phyloP scores from a whole-genome alignment of 2,113 vertebrate species.

The Nematolebias whitei region DNA sequence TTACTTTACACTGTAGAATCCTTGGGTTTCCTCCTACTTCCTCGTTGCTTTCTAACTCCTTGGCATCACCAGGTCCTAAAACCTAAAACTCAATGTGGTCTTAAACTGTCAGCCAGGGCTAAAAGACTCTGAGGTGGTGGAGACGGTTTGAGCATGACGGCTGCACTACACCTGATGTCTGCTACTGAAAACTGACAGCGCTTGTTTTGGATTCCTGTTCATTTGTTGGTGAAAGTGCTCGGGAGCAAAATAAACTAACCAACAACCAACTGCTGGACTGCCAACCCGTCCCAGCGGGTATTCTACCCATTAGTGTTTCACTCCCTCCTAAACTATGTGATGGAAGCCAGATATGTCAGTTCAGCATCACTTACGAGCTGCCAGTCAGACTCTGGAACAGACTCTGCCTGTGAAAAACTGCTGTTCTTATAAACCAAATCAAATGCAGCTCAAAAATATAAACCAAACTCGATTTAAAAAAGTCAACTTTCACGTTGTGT shows the following conservation, averaged over 20 bases:
- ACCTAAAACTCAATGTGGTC: conserved; percentile 28
- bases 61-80: conserved; percentile 30
- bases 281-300: conserved; percentile 51
- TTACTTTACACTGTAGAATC: too few species aligned
- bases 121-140: conserved; percentile 64
- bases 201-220: conserved; percentile 70
- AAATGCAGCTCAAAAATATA: not conserved
- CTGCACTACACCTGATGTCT: conserved; percentile 71
- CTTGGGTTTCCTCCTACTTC: not conserved
- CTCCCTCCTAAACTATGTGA: conserved; percentile 1
- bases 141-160: conserved; percentile 58
- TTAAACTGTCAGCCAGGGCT: conserved; percentile 76
- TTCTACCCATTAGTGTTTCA: conserved; percentile 39
- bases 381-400: conserved; percentile 8
- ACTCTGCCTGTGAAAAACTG: not conserved
- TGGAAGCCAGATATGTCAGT: conserved; percentile 40
- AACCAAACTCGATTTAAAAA: not conserved
- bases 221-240: conserved; percentile 43
- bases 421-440: not conserved
- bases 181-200: conserved; percentile 73
- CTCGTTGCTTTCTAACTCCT: conserved; percentile 23
- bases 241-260: conserved; percentile 48
- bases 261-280: conserved; percentile 42
- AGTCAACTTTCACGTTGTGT: conserved; percentile 4
- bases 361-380: conserved; percentile 27